Evolutionary conservation across 2,888 invertebrate species (phyloP).

Genomic region (Metacarcinus magister): DNA sequence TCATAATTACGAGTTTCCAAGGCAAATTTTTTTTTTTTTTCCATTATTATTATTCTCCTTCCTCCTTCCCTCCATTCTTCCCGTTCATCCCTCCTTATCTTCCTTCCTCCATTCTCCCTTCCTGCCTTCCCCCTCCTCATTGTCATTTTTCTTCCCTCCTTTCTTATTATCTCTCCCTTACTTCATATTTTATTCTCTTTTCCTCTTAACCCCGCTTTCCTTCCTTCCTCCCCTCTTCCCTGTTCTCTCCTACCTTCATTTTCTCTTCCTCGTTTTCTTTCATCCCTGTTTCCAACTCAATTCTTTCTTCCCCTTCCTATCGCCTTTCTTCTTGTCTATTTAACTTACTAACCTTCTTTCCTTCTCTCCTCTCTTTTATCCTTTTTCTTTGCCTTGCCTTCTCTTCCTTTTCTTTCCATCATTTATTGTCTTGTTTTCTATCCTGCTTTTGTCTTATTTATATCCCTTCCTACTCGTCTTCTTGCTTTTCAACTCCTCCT

Average conservation of each 20-base stretch:
- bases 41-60: neutral
- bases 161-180: neutral
- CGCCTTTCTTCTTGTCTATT: no score
- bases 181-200: neutral
- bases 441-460: neutral
- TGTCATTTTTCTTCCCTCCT: neutral
- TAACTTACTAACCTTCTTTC: no score
- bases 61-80: neutral
- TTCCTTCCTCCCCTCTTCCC: neutral
- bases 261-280: neutral
- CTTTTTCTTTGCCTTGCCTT: neutral
- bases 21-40: neutral
- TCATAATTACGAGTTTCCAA: neutral
- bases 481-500: neutral
- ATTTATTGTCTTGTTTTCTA: neutral
- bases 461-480: neutral
- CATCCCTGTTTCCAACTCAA: neutral
- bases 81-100: neutral
- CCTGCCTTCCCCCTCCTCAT: neutral
- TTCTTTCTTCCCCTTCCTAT: no score
- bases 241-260: neutral
- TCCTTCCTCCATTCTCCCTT: neutral
- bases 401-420: neutral
- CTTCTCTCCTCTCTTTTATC: neutral
- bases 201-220: neutral